Base-by-base conservation (phyloP, 2,113 vertebrate genomes). In the Piaya cayana region DNA sequence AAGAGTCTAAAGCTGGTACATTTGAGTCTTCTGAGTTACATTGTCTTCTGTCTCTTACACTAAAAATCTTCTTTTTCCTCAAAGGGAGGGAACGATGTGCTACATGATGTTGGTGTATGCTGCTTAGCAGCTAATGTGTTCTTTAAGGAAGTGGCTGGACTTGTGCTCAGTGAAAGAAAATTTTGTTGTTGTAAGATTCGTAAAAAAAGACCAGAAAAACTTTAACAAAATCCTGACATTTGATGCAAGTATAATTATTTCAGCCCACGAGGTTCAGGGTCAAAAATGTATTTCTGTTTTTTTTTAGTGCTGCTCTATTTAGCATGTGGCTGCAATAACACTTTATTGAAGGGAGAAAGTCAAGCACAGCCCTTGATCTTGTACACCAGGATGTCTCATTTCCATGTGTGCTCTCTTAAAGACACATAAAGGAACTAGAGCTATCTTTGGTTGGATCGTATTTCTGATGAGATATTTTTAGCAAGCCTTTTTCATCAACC, bases 391-490 rank as follows among this genome's bases (percentile, higher is more conserved):
- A 91, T 70, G 77, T 94, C 91, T 94, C 39, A 81, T 87, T 43
- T 95, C 83, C 34, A 36, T 77, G 49, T 92, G 93, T 12, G 32
- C 72, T 92, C 64, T 65, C 67, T 92, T 92, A 83, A 92, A 96
- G 42, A 58, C 49, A 86, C 74, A 77, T 91, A 52, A 92, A 65
- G 90, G 53, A 81, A 59, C 45, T 50, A 53, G 50, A 70, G 39
- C 52, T 88, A 47, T 90, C 69, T 91, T 95, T 94, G 59, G 27
- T 64, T 91, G 21, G 23, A 37, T 95, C 23, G 12, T 92, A 56
- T 86, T 97, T 97, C 74, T 93, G 81, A 92, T 95, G 91, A 94
- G 86, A 32, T 86, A 94, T 94, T 98, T 98, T 97, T 97, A 97
- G 49, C 63, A 92, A 64, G 32, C 18, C 64, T 93, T 43, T 92